A percentile compares a stretch with the other conserved stretches of the same genome.
phyloP scores from a whole-genome alignment of 2,797 vertebrate species.

The Intellagama lesueurii region DNA sequence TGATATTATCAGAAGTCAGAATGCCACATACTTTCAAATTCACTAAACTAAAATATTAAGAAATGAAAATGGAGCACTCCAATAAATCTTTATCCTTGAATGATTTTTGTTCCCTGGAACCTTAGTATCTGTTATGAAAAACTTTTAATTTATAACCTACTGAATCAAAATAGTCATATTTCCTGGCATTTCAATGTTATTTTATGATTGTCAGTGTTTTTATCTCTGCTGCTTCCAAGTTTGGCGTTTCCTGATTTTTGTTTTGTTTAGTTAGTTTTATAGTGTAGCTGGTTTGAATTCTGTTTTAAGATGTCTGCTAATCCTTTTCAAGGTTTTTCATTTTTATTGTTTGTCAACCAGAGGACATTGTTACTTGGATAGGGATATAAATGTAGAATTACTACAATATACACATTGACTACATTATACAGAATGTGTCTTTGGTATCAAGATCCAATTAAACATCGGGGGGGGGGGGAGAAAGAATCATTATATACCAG shows the following conservation, averaged over 20 bases:
- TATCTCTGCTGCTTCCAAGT: not conserved
- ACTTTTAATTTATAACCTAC: not conserved
- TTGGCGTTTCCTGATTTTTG: not conserved
- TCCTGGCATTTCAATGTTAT: not conserved
- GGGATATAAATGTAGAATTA: not conserved
- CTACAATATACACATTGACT: not conserved
- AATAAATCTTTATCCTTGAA: constrained; percentile 17
- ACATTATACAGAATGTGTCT: not conserved
- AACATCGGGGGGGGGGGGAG: not conserved
- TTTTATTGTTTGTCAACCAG: not conserved
- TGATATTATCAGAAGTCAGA: constrained; percentile 5
- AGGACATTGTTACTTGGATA: not conserved
- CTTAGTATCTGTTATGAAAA: not conserved
- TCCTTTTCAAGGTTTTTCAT: not conserved
- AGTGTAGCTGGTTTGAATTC: not conserved
- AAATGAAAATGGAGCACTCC: constrained; percentile 28
- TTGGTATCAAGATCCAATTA: not conserved
- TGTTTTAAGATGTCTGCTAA: not conserved
- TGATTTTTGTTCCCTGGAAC: accelerated
- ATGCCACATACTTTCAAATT: constrained; percentile 31
- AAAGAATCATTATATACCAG: not conserved
- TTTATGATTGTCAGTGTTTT: not conserved
- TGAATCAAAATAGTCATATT: not conserved
- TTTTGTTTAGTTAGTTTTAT: not conserved
- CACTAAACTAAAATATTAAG: constrained; percentile 33